Conservation (phyloP, 2,797 vertebrate species). For the Poecilia picta region DNA sequence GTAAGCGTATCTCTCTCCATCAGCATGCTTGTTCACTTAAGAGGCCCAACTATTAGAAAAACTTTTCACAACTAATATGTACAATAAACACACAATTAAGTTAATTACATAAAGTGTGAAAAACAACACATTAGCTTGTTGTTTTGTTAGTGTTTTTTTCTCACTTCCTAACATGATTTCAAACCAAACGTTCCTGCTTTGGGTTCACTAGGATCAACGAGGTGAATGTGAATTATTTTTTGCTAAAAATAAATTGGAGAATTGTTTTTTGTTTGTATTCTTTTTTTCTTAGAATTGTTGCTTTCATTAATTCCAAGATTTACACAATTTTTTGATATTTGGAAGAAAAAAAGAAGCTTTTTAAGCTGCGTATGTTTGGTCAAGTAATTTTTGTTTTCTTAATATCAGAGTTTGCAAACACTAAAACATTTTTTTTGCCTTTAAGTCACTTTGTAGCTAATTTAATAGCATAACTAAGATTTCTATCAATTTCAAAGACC, state of each 20-base stretch:
- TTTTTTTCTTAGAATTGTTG: background rate
- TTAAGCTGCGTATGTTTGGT: background rate
- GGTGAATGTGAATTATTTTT: background rate
- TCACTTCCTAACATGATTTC: background rate
- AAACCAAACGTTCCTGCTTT: background rate
- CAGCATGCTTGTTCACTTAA: constrained; percentile 64
- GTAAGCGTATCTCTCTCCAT: constrained; percentile 69
- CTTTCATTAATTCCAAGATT: background rate
- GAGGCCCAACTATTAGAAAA: constrained; percentile 42
- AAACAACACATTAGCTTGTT: background rate
- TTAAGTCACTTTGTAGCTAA: background rate
- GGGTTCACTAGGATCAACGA: background rate
- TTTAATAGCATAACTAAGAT: background rate
- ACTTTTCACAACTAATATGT: background rate
- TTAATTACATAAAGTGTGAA: background rate
- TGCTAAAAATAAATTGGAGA: background rate
- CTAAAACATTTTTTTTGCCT: background rate
- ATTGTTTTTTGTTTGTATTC: background rate
- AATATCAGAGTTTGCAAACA: background rate
- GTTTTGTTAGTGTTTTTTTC: background rate
- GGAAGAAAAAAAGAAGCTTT: background rate
- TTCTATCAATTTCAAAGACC: background rate
- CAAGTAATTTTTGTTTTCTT: background rate
- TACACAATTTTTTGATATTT: background rate
- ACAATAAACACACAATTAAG: background rate